phyloP scores from a whole-genome alignment of 2,113 vertebrate genomes.

The Campylomormyrus numenius region DNA sequence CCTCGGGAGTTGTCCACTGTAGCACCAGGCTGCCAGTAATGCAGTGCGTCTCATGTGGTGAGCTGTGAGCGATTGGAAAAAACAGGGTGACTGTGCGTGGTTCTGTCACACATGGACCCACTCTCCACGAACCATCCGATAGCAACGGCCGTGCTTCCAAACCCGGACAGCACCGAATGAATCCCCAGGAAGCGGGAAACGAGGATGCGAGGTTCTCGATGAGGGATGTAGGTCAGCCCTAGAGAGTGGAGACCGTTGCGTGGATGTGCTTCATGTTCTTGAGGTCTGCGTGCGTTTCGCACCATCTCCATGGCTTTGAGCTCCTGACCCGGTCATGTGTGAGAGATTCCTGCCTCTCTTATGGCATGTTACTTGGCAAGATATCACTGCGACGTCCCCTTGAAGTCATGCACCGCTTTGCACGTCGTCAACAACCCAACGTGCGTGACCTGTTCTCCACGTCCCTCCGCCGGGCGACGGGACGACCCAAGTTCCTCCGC shows the following conservation, averaged over 20 bases:
- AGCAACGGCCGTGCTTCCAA: neutral
- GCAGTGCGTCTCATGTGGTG: neutral
- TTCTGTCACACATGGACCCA: neutral
- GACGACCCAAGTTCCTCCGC: conserved; percentile 20
- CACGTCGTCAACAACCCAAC: neutral
- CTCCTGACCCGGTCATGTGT: neutral
- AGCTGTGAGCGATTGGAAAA: neutral
- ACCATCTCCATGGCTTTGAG: neutral
- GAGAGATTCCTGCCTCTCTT: neutral
- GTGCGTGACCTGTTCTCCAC: neutral
- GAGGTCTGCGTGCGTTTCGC: neutral
- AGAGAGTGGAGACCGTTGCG: neutral
- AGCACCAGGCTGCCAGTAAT: neutral
- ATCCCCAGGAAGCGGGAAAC: neutral
- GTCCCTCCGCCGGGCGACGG: neutral
- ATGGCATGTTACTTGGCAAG: neutral
- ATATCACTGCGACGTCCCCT: neutral
- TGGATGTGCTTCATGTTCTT: neutral
- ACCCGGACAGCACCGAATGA: neutral
- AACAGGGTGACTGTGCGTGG: neutral
- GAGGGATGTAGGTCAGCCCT: neutral
- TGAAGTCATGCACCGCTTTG: neutral
- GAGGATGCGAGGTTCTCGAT: neutral
- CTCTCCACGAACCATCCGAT: neutral
- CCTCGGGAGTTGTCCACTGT: neutral